Evolutionary conservation across 2,888 invertebrate species (phyloP).

Genomic region (Sturmia bella): DNA sequence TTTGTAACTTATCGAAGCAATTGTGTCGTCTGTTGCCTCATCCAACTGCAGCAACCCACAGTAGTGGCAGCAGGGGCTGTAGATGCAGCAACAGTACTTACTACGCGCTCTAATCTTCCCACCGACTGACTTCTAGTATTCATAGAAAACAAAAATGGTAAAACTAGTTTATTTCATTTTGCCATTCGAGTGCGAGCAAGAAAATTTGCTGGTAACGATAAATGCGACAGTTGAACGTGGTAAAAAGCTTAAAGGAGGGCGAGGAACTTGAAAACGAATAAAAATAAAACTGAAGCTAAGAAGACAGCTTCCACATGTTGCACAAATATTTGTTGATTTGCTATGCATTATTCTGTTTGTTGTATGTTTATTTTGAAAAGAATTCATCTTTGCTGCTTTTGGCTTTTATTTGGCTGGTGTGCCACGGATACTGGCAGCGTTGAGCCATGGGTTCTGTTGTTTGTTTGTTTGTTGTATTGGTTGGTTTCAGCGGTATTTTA

Average conservation of each 20-base stretch:
- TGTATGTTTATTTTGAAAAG: constrained; percentile 24
- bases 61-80: not conserved
- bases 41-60: not conserved
- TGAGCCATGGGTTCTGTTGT: constrained; percentile 18
- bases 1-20: constrained; percentile 22
- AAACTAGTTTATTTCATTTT: constrained; percentile 62
- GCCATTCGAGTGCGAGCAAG: not conserved
- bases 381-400: not conserved
- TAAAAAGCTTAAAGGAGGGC: not conserved
- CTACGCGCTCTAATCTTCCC: not conserved
- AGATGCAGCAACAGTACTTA: constrained; percentile 6
- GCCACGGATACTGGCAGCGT: constrained; percentile 21
- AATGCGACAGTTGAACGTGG: constrained; percentile 53
- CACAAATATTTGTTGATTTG: constrained; percentile 68
- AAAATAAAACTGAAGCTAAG: constrained; percentile 27
- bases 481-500: constrained; percentile 48
- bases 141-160: constrained; percentile 44
- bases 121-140: not conserved
- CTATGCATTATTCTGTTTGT: constrained; percentile 52
- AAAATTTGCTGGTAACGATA: constrained; percentile 26
- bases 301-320: constrained; percentile 65
- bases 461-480: not conserved
- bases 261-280: not conserved
- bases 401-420: not conserved
- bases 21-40: constrained; percentile 5